These are phyloP conservation scores for Caerostris extrusa DNA, from an alignment of 1,140 invertebrate genomes.

Conservation along the genomic window DNA sequence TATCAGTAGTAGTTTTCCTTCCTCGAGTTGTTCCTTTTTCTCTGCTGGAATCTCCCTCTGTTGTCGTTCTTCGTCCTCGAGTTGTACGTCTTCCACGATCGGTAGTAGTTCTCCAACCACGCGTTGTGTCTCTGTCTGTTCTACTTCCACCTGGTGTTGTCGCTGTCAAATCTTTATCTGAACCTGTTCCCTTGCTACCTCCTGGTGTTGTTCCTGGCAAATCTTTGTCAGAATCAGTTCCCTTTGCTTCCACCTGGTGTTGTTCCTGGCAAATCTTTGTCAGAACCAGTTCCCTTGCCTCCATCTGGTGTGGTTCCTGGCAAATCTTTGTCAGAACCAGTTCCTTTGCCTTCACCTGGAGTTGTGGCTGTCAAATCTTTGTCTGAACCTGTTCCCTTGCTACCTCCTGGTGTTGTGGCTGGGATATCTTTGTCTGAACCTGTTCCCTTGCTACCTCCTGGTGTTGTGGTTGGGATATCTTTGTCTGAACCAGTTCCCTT, in stretches of 20 bases:
- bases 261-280: too few relatives aligned
- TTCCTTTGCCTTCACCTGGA: too few relatives aligned
- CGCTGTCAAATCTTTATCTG: background rate
- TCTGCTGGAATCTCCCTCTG: background rate
- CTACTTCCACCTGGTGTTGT: too few relatives aligned
- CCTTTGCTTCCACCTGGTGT: background rate
- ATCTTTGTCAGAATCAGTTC: background rate
- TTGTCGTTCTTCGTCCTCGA: background rate
- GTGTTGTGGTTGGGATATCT: too few relatives aligned
- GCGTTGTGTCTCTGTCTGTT: background rate
- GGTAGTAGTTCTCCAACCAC: background rate
- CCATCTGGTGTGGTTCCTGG: background rate
- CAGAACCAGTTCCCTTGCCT: background rate
- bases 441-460: background rate
- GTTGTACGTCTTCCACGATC: background rate
- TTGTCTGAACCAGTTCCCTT: background rate
- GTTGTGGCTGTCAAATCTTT: too few relatives aligned
- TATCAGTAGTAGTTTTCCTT: background rate
- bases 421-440: background rate
- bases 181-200: background rate
- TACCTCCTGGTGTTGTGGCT: background rate
- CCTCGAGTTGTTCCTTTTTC: background rate
- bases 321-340: too few relatives aligned
- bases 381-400: background rate
- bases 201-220: background rate